Evolutionary conservation across 2,113 vertebrate genomes (phyloP).

Genomic region (Athene cunicularia): DNA sequence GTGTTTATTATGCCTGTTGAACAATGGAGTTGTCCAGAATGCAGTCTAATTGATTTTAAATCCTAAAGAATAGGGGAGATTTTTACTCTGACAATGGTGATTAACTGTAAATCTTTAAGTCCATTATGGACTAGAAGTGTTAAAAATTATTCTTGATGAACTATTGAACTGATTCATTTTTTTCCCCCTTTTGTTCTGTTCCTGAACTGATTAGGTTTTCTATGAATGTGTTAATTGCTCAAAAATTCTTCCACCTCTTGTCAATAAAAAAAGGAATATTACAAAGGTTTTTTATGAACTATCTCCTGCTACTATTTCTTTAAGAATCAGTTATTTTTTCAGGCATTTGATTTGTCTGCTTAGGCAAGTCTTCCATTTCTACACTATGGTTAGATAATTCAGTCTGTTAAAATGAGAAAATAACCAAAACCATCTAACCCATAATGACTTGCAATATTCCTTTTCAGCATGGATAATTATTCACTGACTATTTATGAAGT

Average conservation of each 20-base stretch:
- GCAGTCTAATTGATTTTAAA: not conserved
- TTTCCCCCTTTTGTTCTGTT: not conserved
- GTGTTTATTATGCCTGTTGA: not conserved
- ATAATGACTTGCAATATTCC: not conserved
- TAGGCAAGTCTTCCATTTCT: not conserved
- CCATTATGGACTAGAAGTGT: not conserved
- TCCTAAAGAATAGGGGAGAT: not conserved
- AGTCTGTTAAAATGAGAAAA: constrained; percentile 5
- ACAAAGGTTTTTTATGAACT: not conserved
- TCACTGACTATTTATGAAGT: not conserved
- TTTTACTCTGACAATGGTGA: not conserved
- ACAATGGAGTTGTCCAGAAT: not conserved
- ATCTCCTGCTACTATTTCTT: not conserved
- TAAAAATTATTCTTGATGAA: not conserved
- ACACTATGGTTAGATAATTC: not conserved
- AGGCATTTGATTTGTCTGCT: not conserved
- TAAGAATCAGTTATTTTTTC: not conserved
- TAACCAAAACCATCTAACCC: not conserved
- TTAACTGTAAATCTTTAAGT: not conserved
- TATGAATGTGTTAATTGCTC: not conserved
- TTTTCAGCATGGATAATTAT: constrained; percentile 14
- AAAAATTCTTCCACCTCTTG: not conserved
- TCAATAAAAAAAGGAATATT: not conserved
- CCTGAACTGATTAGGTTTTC: not conserved
- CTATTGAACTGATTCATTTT: not conserved